Conservation (phyloP, 2,113 vertebrate genomes). For the Lycocorax pyrrhopterus region DNA sequence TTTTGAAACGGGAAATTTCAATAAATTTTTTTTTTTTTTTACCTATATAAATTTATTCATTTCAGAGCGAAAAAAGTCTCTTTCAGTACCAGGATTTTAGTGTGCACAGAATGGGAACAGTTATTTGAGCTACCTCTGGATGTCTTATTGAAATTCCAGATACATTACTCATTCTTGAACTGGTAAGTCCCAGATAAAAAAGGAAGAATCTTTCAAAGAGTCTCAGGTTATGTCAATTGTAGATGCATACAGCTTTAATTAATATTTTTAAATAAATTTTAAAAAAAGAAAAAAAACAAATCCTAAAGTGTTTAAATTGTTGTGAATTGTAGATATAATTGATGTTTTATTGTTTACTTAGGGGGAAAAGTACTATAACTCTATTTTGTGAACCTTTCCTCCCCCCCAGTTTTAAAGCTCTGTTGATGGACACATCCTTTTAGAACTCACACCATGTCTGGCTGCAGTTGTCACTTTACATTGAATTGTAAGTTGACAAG, state of each 20-base stretch:
- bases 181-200: neutral
- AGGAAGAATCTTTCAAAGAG: neutral
- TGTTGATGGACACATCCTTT: conserved; percentile 6
- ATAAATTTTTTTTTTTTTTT: neutral
- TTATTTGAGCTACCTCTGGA: neutral
- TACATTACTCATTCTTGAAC: neutral
- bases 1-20: neutral
- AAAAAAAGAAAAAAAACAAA: no score
- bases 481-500: conserved; percentile 31
- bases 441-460: conserved; percentile 7
- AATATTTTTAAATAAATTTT: neutral
- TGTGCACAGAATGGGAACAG: neutral
- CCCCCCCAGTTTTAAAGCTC: neutral
- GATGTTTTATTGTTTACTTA: neutral
- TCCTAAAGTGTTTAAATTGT: fast-evolving
- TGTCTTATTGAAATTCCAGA: neutral
- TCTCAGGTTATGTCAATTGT: neutral
- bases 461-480: conserved; percentile 47
- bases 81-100: neutral
- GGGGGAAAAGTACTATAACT: neutral
- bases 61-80: neutral
- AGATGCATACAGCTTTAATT: neutral
- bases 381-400: neutral
- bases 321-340: neutral
- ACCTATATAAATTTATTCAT: neutral